Percentiles rank a stretch among this genome's conserved stretches.
Evolutionary conservation across 1,140 invertebrate genomes (phyloP).

Genomic region (Asobara japonica): DNA sequence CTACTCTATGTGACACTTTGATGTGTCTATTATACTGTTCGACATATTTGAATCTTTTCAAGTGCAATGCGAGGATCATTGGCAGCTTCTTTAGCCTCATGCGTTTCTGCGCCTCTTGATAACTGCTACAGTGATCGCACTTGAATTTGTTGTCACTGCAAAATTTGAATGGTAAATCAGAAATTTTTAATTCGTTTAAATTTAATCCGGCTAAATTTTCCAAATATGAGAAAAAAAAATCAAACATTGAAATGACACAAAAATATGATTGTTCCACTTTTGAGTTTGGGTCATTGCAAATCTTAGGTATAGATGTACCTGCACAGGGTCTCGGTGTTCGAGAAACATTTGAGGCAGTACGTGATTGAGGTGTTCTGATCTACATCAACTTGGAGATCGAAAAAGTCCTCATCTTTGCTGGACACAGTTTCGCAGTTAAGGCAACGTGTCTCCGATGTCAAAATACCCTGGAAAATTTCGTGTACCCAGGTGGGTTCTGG

Average conservation of each 20-base stretch:
- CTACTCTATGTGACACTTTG: slow-evolving; percentile 98
- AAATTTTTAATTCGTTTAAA: no score
- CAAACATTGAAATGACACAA: no score
- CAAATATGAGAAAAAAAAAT: no score
- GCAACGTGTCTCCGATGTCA: slow-evolving; percentile 99
- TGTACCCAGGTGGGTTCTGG: slow-evolving; percentile 98
- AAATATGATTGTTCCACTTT: no score
- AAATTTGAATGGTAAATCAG: no score
- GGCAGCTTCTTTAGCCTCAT: slow-evolving; percentile 99
- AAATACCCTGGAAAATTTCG: slow-evolving; percentile 99
- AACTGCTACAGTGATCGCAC: slow-evolving; percentile 99
- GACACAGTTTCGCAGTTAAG: slow-evolving; percentile 99
- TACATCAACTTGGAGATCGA: slow-evolving; percentile 98
- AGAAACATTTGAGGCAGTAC: slow-evolving; percentile 97
- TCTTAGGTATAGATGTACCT: no score
- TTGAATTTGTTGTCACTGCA: slow-evolving; percentile 99
- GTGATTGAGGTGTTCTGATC: slow-evolving; percentile 99
- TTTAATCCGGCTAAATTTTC: no score
- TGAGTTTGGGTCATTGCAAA: no score
- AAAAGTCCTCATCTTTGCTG: slow-evolving; percentile 99
- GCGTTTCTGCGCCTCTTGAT: slow-evolving; percentile 97
- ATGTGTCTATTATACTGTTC: slow-evolving; percentile 98
- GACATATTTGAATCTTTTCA: slow-evolving; percentile 99
- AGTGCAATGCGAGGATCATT: slow-evolving; percentile 95
- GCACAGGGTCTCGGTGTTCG: slow-evolving; percentile 98